Evolutionary conservation across 2,888 invertebrate species (phyloP).

Genomic region (Idaea biselata): DNA sequence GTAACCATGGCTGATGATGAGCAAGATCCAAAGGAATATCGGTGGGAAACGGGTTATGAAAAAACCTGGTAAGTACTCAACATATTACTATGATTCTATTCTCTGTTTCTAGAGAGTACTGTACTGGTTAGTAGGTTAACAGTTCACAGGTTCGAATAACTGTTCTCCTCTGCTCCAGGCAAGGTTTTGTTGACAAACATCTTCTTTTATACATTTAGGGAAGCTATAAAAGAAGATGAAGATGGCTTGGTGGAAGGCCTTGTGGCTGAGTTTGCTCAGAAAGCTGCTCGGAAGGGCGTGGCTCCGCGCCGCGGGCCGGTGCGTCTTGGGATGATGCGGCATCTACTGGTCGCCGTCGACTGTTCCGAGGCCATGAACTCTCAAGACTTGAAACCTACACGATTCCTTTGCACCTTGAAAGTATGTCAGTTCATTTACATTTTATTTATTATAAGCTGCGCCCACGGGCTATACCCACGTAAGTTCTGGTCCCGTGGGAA

Average conservation of each 20-base stretch:
- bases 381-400: constrained; percentile 96
- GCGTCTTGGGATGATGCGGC: constrained; percentile 98
- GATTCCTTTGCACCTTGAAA: constrained; percentile 92
- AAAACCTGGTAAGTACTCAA: constrained; percentile 88
- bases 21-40: constrained; percentile 92
- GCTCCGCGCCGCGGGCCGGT: constrained; percentile 87
- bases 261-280: constrained; percentile 94
- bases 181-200: not conserved
- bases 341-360: constrained; percentile 94
- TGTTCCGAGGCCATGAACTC: constrained; percentile 96
- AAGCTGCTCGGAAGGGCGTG: constrained; percentile 90
- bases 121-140: too few relatives aligned
- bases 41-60: constrained; percentile 97
- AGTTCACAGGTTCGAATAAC: not conserved
- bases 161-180: not conserved
- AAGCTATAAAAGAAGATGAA: constrained; percentile 97
- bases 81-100: constrained; percentile 2
- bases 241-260: constrained; percentile 94
- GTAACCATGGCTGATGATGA: constrained; percentile 87
- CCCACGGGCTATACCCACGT: too few relatives aligned
- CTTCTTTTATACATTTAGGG: constrained; percentile 80
- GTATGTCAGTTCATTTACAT: constrained; percentile 60
- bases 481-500: too few relatives aligned
- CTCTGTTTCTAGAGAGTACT: too few relatives aligned
- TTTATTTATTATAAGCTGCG: not conserved